These are phyloP conservation scores for Drosophila sp. DNA, from an alignment of 1,140 invertebrate genomes.

Conservation along the genomic window DNA sequence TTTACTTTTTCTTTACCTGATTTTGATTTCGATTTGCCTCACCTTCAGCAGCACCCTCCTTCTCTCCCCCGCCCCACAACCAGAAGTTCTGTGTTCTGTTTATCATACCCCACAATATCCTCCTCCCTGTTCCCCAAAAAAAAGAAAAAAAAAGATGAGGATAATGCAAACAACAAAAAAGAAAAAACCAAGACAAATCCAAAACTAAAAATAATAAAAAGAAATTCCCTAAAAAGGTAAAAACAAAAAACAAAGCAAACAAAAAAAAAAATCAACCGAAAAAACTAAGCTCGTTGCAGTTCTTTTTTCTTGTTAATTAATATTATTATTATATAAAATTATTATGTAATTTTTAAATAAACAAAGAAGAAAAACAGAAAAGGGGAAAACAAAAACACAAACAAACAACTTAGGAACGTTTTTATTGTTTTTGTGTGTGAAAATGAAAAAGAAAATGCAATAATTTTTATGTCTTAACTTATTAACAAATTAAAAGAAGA, in stretches of 20 bases:
- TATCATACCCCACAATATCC: too few relatives aligned
- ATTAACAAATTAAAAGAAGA: conserved; percentile 25
- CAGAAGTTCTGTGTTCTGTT: too few relatives aligned
- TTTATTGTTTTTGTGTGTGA: conserved; percentile 57
- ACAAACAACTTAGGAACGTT: background rate
- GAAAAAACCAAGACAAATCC: conserved; percentile 11
- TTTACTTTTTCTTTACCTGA: background rate
- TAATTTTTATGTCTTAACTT: conserved; percentile 56
- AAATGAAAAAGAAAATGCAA: conserved; percentile 57
- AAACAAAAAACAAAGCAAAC: conserved; percentile 19
- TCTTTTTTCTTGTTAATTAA: conserved; percentile 68
- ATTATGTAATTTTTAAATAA: conserved; percentile 66
- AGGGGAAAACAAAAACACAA: background rate
- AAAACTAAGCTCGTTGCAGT: conserved; percentile 47
- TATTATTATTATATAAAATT: conserved; percentile 54
- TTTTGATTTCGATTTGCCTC: background rate
- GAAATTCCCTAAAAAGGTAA: conserved; percentile 44
- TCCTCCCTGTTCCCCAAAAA: background rate
- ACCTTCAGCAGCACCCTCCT: background rate
- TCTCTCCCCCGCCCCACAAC: too few relatives aligned
- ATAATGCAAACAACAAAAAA: background rate
- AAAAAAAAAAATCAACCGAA: conserved; percentile 16
- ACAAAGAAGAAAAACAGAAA: background rate
- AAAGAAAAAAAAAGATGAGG: background rate
- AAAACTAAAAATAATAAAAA: conserved; percentile 41